These are phyloP conservation scores for Octopus sinensis DNA, from an alignment of 1,140 invertebrate genomes.

Conservation along the genomic window DNA sequence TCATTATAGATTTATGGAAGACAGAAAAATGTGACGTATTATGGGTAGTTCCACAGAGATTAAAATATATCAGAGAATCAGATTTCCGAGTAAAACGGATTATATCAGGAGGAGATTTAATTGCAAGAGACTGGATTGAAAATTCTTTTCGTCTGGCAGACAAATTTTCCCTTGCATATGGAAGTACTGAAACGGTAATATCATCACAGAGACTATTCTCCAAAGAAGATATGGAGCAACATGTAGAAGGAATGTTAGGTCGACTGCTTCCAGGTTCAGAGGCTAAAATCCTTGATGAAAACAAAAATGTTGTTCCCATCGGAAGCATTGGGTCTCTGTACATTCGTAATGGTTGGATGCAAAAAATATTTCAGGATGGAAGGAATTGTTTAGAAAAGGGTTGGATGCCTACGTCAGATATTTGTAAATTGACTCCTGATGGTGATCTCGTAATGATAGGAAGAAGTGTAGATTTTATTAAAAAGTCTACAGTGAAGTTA, in stretches of 20 bases:
- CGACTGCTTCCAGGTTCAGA: neutral
- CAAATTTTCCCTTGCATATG: neutral
- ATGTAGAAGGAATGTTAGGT: neutral
- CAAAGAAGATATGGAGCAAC: neutral
- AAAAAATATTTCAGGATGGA: neutral
- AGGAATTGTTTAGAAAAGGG: neutral
- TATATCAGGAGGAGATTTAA: neutral
- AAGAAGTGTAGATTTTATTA: neutral
- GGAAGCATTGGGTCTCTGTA: neutral
- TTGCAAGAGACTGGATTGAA: neutral
- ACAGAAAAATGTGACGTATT: neutral
- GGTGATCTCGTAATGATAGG: constrained; percentile 1
- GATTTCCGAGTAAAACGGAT: neutral
- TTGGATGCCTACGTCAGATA: neutral
- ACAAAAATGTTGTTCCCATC: neutral
- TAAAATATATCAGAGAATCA: neutral
- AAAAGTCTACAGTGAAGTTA: neutral
- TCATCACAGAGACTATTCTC: neutral
- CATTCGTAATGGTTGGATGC: neutral
- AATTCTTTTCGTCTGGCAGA: neutral
- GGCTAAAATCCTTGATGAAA: constrained; percentile 1
- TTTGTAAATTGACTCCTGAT: neutral
- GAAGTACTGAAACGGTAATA: neutral
- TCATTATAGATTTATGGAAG: neutral
- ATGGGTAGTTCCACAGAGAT: neutral